These are phyloP conservation scores for Leptopilina drosophilae DNA, from an alignment of 2,888 invertebrate genomes.

Conservation along the genomic window DNA sequence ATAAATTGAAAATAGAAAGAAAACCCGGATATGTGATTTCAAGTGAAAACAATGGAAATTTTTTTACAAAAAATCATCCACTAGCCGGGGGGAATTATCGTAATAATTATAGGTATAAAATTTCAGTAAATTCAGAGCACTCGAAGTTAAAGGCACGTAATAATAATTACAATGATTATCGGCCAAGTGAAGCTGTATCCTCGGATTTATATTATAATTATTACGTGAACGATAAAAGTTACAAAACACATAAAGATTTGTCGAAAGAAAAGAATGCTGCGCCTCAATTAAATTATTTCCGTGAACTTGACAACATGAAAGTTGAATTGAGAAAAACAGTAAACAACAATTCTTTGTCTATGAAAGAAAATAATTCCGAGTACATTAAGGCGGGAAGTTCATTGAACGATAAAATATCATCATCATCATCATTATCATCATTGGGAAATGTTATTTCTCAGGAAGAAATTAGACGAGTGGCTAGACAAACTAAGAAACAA, in stretches of 20 bases:
- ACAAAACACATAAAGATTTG: conserved; percentile 2
- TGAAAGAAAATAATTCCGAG: conserved; percentile 28
- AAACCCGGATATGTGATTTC: neutral
- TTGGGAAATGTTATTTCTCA: conserved; percentile 59
- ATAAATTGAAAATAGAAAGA: neutral
- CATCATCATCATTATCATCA: neutral
- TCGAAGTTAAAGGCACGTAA: neutral
- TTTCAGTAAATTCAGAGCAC: conserved; percentile 22
- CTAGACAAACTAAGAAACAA: conserved; percentile 67
- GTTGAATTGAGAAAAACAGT: conserved; percentile 18
- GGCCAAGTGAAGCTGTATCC: neutral
- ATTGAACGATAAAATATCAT: conserved; percentile 62
- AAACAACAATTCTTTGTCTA: conserved; percentile 13
- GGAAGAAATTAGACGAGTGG: conserved; percentile 69
- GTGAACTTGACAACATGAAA: conserved; percentile 31
- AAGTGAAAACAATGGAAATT: conserved; percentile 7
- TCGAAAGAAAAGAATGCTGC: conserved; percentile 3
- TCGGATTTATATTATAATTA: conserved; percentile 10
- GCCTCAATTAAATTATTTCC: conserved; percentile 20
- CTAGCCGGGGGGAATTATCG: neutral
- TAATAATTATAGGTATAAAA: neutral
- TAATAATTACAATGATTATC: conserved; percentile 23
- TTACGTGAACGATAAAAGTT: conserved; percentile 28
- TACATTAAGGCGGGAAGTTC: conserved; percentile 56
- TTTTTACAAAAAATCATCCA: neutral